Evolutionary conservation across 2,797 vertebrate genomes (phyloP).

Genomic region (Chaetodon trifasciatus): DNA sequence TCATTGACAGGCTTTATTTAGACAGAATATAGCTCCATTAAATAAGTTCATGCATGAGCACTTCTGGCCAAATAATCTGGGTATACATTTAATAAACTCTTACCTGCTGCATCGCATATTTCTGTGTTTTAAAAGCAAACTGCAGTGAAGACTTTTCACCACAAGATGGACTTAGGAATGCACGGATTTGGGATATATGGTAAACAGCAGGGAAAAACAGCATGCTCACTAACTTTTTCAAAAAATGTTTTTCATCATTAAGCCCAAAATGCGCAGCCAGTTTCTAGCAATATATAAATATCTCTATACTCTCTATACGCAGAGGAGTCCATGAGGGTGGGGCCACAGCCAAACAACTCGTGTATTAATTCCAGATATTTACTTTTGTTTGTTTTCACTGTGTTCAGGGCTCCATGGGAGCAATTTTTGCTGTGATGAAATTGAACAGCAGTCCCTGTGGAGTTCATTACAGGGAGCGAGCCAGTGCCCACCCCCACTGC

Average conservation of each 20-base stretch:
- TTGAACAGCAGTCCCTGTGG: conserved; percentile 81
- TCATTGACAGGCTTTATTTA: background rate
- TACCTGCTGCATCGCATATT: background rate
- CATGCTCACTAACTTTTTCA: conserved; percentile 16
- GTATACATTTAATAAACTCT: background rate
- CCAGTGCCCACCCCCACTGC: conserved; percentile 65
- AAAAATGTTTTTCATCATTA: conserved; percentile 20
- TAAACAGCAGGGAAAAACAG: conserved; percentile 17
- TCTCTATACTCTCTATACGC: conserved; percentile 14
- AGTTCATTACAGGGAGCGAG: conserved; percentile 84
- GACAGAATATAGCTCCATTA: background rate
- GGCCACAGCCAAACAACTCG: conserved; percentile 54
- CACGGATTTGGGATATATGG: conserved; percentile 46
- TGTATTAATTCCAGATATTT: conserved; percentile 83
- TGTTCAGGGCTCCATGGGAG: conserved; percentile 80
- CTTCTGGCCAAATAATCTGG: background rate
- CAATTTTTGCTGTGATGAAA: conserved; percentile 84
- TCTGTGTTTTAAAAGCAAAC: conserved; percentile 5
- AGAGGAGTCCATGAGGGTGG: conserved; percentile 26
- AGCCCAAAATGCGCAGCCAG: conserved; percentile 18
- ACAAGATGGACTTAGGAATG: conserved; percentile 84
- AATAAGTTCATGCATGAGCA: background rate
- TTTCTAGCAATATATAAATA: conserved; percentile 46
- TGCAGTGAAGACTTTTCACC: conserved; percentile 79
- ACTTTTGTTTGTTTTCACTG: conserved; percentile 84